Evolutionary conservation across 2,113 vertebrate genomes (phyloP).

Genomic region (Pantherophis guttatus): DNA sequence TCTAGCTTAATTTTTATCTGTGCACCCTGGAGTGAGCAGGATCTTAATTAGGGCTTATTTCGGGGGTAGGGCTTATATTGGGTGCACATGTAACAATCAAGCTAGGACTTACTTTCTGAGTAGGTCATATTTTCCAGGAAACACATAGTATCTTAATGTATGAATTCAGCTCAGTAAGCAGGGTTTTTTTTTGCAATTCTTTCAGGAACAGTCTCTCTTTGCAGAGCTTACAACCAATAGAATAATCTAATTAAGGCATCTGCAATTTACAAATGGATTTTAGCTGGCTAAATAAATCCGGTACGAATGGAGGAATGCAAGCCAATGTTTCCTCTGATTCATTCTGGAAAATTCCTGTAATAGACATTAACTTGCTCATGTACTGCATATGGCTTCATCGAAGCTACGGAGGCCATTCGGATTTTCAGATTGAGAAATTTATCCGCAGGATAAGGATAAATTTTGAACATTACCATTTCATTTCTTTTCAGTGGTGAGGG

Average conservation of each 20-base stretch:
- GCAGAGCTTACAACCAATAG: background rate
- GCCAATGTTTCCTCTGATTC: background rate
- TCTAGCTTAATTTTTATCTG: too few relatives aligned
- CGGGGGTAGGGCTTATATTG: too few relatives aligned
- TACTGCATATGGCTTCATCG: too few relatives aligned
- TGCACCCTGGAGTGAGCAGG: too few relatives aligned
- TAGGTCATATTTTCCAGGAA: too few relatives aligned
- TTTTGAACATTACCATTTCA: background rate
- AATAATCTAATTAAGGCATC: background rate
- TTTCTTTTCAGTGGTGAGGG: background rate
- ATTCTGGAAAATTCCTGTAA: background rate
- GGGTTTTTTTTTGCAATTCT: background rate
- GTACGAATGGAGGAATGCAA: background rate
- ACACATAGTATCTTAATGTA: too few relatives aligned
- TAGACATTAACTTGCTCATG: background rate
- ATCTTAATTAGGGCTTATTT: too few relatives aligned
- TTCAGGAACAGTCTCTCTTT: background rate
- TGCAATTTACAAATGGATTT: background rate
- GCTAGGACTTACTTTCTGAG: too few relatives aligned
- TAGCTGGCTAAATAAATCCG: background rate
- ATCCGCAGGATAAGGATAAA: background rate
- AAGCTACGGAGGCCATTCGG: background rate
- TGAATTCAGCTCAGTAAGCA: background rate
- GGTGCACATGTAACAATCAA: too few relatives aligned
- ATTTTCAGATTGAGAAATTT: background rate